Percentiles rank a stretch among this genome's conserved stretches.
Evolutionary conservation across 2,888 invertebrate genomes (phyloP).

Genomic region (Aleiodes leptofemur): DNA sequence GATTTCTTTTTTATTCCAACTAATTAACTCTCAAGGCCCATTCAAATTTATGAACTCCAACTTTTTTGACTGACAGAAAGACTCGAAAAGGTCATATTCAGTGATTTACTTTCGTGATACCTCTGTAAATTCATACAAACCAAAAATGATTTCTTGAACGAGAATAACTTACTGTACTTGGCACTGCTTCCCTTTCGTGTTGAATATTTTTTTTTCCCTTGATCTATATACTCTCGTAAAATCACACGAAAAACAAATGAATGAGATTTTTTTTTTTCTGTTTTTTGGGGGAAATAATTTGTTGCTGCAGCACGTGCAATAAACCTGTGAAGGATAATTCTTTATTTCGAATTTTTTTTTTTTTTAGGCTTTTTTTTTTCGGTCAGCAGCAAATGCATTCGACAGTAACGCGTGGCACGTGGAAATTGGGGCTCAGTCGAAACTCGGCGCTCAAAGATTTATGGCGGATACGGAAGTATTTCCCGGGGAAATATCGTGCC

Average conservation of each 20-base stretch:
- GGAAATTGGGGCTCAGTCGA: constrained; percentile 63
- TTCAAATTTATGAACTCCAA: constrained; percentile 5
- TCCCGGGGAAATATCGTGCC: constrained; percentile 67
- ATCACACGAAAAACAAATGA: not conserved
- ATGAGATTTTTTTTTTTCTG: not conserved
- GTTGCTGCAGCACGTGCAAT: not conserved
- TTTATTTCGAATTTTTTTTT: constrained; percentile 1
- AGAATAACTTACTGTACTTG: constrained; percentile 22
- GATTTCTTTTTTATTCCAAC: not conserved
- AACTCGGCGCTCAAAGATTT: constrained; percentile 65
- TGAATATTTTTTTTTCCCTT: not conserved
- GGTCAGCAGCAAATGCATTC: constrained; percentile 59
- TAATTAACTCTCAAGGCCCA: constrained; percentile 1
- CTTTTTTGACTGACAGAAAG: constrained; percentile 16
- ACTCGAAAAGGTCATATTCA: constrained; percentile 16
- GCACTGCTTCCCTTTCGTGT: constrained; percentile 16
- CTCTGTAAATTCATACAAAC: no score
- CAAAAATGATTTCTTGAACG: no score
- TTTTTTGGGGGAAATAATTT: not conserved
- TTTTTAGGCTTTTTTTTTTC: not conserved
- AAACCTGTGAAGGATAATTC: constrained; percentile 8
- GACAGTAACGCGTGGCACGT: constrained; percentile 60
- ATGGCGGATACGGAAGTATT: constrained; percentile 69
- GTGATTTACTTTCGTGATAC: constrained; percentile 12
- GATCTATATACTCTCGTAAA: not conserved